Conservation (phyloP, 2,113 vertebrate species). For the Tauraco erythrolophus region DNA sequence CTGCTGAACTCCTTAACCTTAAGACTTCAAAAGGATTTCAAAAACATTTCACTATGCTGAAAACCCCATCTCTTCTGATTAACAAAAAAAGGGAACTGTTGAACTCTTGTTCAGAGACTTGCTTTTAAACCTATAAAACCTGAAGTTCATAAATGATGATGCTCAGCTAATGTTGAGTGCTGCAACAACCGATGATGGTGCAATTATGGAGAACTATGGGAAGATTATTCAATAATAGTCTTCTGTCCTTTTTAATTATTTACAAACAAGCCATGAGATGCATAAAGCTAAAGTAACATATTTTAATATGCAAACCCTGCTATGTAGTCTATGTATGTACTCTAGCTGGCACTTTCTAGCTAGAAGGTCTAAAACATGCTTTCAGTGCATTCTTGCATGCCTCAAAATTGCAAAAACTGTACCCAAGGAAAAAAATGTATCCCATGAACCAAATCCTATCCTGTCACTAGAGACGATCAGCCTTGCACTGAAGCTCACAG, state of each 20-base stretch:
- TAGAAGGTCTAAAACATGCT: neutral
- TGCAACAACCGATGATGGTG: neutral
- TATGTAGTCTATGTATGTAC: neutral
- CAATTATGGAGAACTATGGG: neutral
- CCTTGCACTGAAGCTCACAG: neutral
- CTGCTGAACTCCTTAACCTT: neutral
- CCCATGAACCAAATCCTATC: neutral
- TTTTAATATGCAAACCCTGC: neutral
- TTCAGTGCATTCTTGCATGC: neutral
- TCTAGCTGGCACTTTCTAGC: neutral
- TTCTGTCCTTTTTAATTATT: conserved; percentile 24
- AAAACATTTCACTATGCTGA: neutral
- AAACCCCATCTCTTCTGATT: neutral
- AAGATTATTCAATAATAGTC: neutral
- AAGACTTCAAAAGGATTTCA: neutral
- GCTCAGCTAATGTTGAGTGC: neutral
- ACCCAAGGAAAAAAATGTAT: neutral
- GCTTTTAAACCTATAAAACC: neutral
- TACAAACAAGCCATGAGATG: neutral
- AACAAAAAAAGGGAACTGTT: neutral
- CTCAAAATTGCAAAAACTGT: neutral
- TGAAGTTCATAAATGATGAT: neutral
- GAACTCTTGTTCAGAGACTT: neutral
- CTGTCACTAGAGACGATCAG: neutral
- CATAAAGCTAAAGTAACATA: neutral